These are phyloP conservation scores for Bombyx mori DNA, from an alignment of 1,140 invertebrate species.

Conservation along the genomic window DNA sequence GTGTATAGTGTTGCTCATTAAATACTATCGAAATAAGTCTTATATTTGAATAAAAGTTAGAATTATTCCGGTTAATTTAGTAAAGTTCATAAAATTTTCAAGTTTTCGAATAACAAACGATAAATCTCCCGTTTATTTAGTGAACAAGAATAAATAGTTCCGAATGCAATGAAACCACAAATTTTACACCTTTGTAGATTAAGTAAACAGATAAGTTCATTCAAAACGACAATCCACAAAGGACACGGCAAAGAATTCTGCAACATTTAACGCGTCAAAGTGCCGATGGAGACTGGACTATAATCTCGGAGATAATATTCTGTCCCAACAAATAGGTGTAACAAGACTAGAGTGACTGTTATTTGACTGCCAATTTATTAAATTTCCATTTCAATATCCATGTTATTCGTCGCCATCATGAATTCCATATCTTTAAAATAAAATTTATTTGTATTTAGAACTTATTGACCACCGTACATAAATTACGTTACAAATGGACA, in stretches of 20 bases:
- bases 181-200: background rate
- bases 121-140: background rate
- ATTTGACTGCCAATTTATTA: background rate
- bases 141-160: background rate
- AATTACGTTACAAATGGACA: no score
- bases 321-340: constrained; percentile 5
- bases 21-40: no score
- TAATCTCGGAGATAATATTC: constrained; percentile 2
- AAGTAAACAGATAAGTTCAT: background rate
- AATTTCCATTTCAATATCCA: no score
- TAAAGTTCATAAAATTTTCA: no score
- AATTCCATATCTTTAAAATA: no score
- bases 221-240: background rate
- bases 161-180: background rate
- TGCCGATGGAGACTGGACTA: background rate
- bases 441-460: no score
- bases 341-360: background rate
- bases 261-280: constrained; percentile 1
- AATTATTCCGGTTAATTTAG: no score
- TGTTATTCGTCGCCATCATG: no score
- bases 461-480: no score
- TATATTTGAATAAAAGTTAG: no score
- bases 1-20: no score
- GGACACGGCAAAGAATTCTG: background rate
- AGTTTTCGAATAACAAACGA: background rate